Conservation (phyloP, 1,140 invertebrate species). For the Zaprionus nigranus region DNA sequence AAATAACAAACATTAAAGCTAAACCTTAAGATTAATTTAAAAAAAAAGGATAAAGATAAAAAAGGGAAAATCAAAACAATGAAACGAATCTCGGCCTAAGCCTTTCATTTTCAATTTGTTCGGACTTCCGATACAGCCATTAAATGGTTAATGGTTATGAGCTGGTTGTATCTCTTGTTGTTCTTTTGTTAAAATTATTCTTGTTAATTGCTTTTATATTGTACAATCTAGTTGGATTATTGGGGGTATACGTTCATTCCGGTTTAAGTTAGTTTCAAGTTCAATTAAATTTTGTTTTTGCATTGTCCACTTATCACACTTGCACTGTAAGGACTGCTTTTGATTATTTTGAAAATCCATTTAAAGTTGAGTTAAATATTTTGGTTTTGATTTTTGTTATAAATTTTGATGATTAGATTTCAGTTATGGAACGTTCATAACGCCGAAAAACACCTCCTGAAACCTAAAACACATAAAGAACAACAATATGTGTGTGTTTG, state of each 20-base stretch:
- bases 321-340: constrained; percentile 10
- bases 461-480: constrained; percentile 33
- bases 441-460: background rate
- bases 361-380: background rate
- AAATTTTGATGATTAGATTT: background rate
- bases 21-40: constrained; percentile 66
- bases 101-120: constrained; percentile 4
- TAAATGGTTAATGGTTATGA: background rate
- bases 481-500: background rate
- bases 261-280: constrained; percentile 19
- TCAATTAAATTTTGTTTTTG: constrained; percentile 24
- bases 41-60: constrained; percentile 35
- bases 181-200: constrained; percentile 29
- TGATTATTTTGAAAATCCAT: background rate
- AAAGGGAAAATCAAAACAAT: constrained; percentile 40
- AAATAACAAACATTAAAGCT: constrained; percentile 74
- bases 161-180: background rate
- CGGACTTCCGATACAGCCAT: constrained; percentile 24
- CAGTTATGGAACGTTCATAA: background rate
- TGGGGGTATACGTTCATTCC: constrained; percentile 16
- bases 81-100: constrained; percentile 16
- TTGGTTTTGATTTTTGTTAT: background rate
- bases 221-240: constrained; percentile 30
- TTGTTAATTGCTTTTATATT: constrained; percentile 30
- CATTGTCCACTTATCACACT: constrained; percentile 19